phyloP scores from a whole-genome alignment of 2,797 vertebrate genomes.

The Emys orbicularis region DNA sequence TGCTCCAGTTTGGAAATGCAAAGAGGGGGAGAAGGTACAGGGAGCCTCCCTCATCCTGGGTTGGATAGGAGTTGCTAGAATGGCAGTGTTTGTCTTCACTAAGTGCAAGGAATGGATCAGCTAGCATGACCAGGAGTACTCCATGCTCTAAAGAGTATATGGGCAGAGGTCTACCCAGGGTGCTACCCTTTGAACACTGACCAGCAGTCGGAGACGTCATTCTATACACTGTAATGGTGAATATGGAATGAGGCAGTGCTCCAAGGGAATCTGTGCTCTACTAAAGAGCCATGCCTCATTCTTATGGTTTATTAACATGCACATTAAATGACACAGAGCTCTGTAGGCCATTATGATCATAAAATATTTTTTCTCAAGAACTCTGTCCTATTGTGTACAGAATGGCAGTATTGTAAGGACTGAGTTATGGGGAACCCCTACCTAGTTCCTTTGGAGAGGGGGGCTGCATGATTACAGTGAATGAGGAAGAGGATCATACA shows the following conservation, averaged over 20 bases:
- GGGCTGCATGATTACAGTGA: background rate
- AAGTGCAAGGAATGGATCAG: background rate
- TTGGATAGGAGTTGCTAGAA: background rate
- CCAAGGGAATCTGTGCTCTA: background rate
- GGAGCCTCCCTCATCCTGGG: background rate
- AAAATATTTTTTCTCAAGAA: background rate
- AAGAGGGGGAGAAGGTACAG: background rate
- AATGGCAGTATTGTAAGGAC: accelerated
- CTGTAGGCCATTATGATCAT: background rate
- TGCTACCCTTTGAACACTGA: background rate
- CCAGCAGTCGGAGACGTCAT: background rate
- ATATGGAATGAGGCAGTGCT: background rate
- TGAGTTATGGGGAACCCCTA: accelerated
- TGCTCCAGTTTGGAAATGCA: background rate
- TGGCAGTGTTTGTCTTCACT: background rate
- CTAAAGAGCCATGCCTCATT: background rate
- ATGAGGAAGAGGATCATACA: accelerated
- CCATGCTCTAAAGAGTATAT: background rate
- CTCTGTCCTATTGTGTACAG: accelerated
- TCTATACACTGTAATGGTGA: background rate
- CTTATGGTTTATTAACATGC: background rate
- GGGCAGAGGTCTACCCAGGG: background rate
- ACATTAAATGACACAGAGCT: background rate
- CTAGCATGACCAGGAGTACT: background rate
- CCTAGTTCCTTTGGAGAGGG: background rate